Percentiles rank a stretch among this genome's conserved stretches.
phyloP scores from a whole-genome alignment of 2,113 vertebrate species.

The Muscicapa adusta region DNA sequence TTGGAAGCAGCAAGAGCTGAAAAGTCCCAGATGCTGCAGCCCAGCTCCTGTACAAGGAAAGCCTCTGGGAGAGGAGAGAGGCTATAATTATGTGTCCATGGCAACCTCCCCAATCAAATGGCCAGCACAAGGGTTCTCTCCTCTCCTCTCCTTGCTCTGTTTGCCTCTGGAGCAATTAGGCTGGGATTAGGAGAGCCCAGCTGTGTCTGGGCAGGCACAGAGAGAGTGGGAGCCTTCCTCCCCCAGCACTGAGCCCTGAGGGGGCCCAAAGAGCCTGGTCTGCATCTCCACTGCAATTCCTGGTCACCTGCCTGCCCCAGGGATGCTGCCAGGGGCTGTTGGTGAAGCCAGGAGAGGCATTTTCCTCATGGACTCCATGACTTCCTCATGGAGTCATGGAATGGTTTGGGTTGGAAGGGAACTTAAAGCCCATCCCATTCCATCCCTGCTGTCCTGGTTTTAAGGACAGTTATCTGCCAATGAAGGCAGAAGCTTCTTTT shows the following conservation, averaged over 20 bases:
- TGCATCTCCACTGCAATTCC: neutral
- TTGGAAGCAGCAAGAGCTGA: neutral
- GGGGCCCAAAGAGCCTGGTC: neutral
- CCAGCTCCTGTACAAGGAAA: neutral
- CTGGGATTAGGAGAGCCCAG: neutral
- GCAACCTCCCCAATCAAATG: slow-evolving; percentile 1
- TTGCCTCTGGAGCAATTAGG: neutral
- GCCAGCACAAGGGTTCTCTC: neutral
- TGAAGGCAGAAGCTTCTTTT: no score
- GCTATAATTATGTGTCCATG: neutral
- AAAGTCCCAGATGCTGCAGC: neutral
- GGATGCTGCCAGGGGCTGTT: neutral
- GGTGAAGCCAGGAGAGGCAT: neutral
- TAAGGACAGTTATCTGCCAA: no score
- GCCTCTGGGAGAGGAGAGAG: neutral
- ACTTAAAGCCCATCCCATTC: fast-evolving
- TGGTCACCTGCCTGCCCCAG: neutral
- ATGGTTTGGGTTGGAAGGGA: neutral
- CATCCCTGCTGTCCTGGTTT: no score
- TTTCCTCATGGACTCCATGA: neutral
- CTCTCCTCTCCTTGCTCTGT: neutral
- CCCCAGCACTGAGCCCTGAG: neutral
- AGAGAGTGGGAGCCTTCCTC: neutral
- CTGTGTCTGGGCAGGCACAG: neutral
- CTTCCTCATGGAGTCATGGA: neutral